Percentiles rank a stretch among this genome's conserved stretches.
phyloP scores from a whole-genome alignment of 2,113 vertebrate species.

The Tragelaphus strepsiceros region DNA sequence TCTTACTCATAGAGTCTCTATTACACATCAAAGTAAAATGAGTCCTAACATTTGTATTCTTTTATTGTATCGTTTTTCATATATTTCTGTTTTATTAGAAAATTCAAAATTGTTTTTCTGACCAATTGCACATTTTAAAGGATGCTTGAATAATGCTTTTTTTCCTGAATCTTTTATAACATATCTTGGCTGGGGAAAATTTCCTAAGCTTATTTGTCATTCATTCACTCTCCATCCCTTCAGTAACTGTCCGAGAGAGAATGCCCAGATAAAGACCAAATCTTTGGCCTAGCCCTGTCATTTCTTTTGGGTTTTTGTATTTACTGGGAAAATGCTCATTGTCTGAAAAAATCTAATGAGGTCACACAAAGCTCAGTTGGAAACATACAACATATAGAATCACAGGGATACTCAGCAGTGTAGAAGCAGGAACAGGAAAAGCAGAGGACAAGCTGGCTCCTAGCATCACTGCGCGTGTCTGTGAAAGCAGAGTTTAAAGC shows the following conservation, averaged over 20 bases:
- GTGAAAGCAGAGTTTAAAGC: neutral
- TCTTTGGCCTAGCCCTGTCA: neutral
- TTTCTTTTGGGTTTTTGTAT: neutral
- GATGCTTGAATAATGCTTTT: neutral
- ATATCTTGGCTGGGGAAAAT: neutral
- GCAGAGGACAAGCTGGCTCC: neutral
- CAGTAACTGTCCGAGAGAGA: neutral
- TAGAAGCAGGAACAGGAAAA: neutral
- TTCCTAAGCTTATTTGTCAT: neutral
- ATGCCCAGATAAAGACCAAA: neutral
- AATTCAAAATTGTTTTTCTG: neutral
- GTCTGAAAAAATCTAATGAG: neutral
- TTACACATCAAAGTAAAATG: constrained; percentile 23
- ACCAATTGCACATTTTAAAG: neutral
- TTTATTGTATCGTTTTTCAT: neutral
- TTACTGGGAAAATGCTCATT: neutral
- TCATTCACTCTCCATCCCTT: neutral
- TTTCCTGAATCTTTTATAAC: neutral
- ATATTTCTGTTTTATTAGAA: neutral
- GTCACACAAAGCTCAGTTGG: neutral
- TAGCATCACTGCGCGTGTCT: accelerated
- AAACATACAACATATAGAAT: neutral
- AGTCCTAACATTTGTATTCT: neutral
- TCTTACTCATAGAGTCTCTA: neutral
- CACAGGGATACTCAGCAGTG: neutral